A percentile compares a stretch with the other conserved stretches of the same genome.
These are phyloP conservation scores for Dioctria linearis DNA, from an alignment of 2,888 invertebrate species.

Conservation along the genomic window DNA sequence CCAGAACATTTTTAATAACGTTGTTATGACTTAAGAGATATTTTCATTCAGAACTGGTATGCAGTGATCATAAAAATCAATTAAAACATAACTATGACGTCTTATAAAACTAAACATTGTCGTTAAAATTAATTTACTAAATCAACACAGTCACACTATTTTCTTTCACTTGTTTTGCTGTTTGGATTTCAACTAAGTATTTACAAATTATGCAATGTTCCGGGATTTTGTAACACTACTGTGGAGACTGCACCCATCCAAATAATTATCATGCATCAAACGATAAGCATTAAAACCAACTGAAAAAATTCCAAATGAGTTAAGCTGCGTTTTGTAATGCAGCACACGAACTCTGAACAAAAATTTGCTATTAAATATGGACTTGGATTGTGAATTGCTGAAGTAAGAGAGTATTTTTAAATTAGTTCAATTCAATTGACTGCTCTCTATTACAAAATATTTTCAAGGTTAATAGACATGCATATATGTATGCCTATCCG, in stretches of 20 bases:
- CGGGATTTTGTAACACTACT: slow-evolving; percentile 24
- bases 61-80: too few relatives aligned
- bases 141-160: not conserved
- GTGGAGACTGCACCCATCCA: slow-evolving; percentile 32
- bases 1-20: too few relatives aligned
- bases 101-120: too few relatives aligned
- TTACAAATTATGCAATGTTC: slow-evolving; percentile 1
- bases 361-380: slow-evolving; percentile 4
- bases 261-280: slow-evolving; percentile 35
- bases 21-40: too few relatives aligned
- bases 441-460: not conserved
- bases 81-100: too few relatives aligned
- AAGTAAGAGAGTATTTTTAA: not conserved
- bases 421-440: not conserved
- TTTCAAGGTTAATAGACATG: not conserved
- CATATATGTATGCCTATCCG: not conserved
- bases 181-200: not conserved
- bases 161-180: not conserved
- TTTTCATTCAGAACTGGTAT: too few relatives aligned
- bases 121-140: not conserved
- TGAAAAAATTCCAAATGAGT: slow-evolving; percentile 23
- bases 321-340: slow-evolving; percentile 22
- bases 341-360: slow-evolving; percentile 17
- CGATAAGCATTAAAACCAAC: slow-evolving; percentile 37
- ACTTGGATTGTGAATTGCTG: not conserved